A percentile compares a stretch with the other conserved stretches of the same genome.
Evolutionary conservation across 2,113 vertebrate genomes (phyloP).

Genomic region (Heloderma charlesbogerti): DNA sequence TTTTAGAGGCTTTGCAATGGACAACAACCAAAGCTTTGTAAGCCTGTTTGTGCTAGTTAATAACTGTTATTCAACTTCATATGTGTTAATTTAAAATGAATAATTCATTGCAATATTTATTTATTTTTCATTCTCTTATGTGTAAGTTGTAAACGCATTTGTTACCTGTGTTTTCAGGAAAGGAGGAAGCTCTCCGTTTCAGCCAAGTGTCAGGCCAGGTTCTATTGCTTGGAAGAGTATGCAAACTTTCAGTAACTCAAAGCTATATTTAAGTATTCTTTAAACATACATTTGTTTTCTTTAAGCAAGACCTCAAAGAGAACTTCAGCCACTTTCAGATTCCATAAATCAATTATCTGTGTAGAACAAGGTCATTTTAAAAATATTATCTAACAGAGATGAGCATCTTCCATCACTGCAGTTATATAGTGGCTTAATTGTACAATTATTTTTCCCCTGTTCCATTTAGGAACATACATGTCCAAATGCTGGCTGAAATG

Average conservation of each 20-base stretch:
- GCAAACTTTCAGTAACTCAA: neutral
- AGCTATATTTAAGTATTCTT: neutral
- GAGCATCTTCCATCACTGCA: too few species aligned
- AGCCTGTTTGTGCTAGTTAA: constrained; percentile 10
- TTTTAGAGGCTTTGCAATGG: constrained; percentile 34
- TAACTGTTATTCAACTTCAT: constrained; percentile 30
- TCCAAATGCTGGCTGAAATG: neutral
- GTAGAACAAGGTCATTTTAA: neutral
- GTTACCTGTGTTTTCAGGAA: neutral
- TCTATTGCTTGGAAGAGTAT: neutral
- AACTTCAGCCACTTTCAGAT: neutral
- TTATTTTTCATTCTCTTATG: constrained; percentile 28
- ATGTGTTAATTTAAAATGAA: constrained; percentile 33
- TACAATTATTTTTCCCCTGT: neutral
- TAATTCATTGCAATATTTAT: constrained; percentile 26
- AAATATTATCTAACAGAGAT: neutral
- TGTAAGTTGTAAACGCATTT: neutral
- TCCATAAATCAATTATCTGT: neutral
- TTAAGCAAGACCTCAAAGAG: neutral
- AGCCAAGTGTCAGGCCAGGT: neutral
- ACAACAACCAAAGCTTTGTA: constrained; percentile 40
- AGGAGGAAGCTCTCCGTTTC: neutral
- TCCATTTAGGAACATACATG: neutral
- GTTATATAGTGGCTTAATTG: neutral
- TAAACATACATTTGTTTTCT: neutral